phyloP scores from a whole-genome alignment of 2,797 vertebrate genomes.

The Girardinus metallicus region DNA sequence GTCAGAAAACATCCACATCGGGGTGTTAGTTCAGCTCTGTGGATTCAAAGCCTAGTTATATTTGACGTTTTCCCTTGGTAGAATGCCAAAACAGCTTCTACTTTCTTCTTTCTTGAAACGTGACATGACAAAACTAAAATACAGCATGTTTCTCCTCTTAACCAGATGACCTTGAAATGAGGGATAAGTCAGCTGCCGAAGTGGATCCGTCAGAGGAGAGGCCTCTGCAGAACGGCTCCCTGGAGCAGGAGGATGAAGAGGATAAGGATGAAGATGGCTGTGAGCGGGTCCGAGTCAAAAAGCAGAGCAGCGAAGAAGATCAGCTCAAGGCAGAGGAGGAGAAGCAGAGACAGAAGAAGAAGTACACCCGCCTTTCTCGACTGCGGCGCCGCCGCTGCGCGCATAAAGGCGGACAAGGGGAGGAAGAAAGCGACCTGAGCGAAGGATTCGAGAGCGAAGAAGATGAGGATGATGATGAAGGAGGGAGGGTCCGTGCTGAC shows the following conservation, averaged over 20 bases:
- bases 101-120: neutral
- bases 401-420: conserved; percentile 81
- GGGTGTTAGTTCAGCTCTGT: neutral
- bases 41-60: neutral
- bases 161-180: conserved; percentile 86
- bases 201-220: conserved; percentile 44
- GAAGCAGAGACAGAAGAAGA: conserved; percentile 86
- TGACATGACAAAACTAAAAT: neutral
- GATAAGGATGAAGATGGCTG: conserved; percentile 71
- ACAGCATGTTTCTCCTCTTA: neutral
- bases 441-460: conserved; percentile 94
- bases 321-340: conserved; percentile 61
- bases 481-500: conserved; percentile 31
- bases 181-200: conserved; percentile 65
- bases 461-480: conserved; percentile 78
- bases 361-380: conserved; percentile 90
- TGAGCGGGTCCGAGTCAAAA: conserved; percentile 49
- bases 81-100: neutral
- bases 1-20: conserved; percentile 10
- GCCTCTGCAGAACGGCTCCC: conserved; percentile 80
- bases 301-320: conserved; percentile 39
- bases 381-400: conserved; percentile 89
- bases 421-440: conserved; percentile 94
- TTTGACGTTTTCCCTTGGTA: neutral
- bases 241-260: conserved; percentile 81